Conservation (phyloP, 1,140 invertebrate species). For the Diachasmimorpha longicaudata region DNA sequence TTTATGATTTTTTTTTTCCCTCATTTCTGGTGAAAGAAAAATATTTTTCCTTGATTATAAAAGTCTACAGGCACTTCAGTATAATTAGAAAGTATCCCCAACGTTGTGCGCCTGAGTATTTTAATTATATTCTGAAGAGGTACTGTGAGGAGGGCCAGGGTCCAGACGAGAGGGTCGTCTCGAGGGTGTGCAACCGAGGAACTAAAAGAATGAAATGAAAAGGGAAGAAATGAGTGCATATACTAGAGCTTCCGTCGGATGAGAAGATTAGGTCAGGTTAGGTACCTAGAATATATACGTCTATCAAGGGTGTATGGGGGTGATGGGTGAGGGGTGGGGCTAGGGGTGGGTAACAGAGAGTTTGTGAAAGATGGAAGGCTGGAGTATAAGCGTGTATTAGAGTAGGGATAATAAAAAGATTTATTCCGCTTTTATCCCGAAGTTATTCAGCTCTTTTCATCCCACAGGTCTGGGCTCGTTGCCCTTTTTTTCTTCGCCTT, state of each 20-base stretch:
- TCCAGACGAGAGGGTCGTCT: background rate
- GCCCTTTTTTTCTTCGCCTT: constrained; percentile 1
- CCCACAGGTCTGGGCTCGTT: constrained; percentile 38
- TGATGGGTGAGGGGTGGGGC: background rate
- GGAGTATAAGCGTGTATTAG: constrained; percentile 13
- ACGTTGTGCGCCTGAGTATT: background rate
- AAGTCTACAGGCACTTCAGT: background rate
- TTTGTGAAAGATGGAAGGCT: background rate
- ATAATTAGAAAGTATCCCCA: background rate
- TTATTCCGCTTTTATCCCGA: constrained; percentile 62
- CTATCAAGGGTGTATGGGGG: no score
- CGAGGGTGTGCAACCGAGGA: constrained; percentile 14
- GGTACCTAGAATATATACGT: background rate
- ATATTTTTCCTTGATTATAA: background rate
- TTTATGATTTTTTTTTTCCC: background rate
- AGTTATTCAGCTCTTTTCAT: constrained; percentile 63
- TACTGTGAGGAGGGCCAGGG: background rate
- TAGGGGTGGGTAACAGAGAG: background rate
- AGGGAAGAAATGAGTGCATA: constrained; percentile 17
- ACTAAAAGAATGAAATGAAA: constrained; percentile 21
- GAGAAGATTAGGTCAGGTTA: constrained; percentile 1
- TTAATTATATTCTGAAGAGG: background rate
- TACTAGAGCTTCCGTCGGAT: background rate
- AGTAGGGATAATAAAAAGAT: constrained; percentile 61
- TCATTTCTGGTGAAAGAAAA: background rate